phyloP scores from a whole-genome alignment of 2,113 vertebrate species.

The Elachura formosa region DNA sequence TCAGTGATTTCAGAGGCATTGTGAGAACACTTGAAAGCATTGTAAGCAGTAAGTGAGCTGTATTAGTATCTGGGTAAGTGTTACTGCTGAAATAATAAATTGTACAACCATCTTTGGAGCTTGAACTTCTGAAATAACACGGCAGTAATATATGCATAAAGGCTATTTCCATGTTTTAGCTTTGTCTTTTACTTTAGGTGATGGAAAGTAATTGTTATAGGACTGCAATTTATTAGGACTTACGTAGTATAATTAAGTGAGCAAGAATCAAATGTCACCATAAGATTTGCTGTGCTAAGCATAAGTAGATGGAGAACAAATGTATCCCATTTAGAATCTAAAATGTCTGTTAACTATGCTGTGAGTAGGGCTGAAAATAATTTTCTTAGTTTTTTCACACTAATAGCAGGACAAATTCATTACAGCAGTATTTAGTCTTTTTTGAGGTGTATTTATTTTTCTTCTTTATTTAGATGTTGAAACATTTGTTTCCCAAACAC shows the following conservation, averaged over 20 bases:
- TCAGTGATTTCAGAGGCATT: not conserved
- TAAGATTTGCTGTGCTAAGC: conserved; percentile 72
- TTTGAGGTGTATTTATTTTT: conserved; percentile 48
- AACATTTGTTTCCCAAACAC: conserved; percentile 77
- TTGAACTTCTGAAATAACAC: conserved; percentile 46
- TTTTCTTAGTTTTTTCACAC: conserved; percentile 36
- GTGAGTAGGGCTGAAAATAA: conserved; percentile 41
- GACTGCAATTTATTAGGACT: conserved; percentile 69
- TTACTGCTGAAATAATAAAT: conserved; percentile 44
- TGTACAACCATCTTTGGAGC: conserved; percentile 12
- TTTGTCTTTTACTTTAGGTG: conserved; percentile 27
- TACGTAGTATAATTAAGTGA: conserved; percentile 50
- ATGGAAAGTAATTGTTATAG: conserved; percentile 53
- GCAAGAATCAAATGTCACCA: conserved; percentile 62
- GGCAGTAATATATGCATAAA: conserved; percentile 47
- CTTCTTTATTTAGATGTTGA: conserved; percentile 82
- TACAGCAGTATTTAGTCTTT: conserved; percentile 25
- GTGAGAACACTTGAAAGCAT: not conserved
- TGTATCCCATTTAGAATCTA: conserved; percentile 67
- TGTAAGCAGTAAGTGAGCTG: not conserved
- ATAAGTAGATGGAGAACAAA: conserved; percentile 61
- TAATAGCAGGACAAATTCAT: conserved; percentile 28
- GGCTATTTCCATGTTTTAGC: conserved; percentile 54
- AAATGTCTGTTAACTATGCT: conserved; percentile 45
- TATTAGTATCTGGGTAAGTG: not conserved